Base-by-base conservation (phyloP, 1,140 invertebrate species). In the Fopius arisanus region DNA sequence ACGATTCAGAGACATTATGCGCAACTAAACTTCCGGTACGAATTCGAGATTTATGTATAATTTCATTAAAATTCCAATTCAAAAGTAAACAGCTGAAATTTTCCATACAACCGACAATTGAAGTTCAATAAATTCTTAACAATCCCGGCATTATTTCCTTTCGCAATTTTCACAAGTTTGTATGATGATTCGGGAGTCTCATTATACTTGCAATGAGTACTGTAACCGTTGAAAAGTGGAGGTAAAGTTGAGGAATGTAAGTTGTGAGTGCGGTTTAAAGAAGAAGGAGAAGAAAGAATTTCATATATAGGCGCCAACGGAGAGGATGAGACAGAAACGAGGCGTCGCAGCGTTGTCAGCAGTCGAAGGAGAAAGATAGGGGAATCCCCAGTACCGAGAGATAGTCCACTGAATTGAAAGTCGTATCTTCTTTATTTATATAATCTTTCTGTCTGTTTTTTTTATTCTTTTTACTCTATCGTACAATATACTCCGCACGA, bases 391-490 rank as follows among this genome's bases (percentile, higher is more conserved):
- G 37, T 51, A 70, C 54, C 28, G 72, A 72, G 69, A 54, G 26
- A 40, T 19, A 73, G 75, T 43, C 66, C 67, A 70, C 63, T 63
- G 62, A 78, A 78, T 78, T 75, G 65, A 78, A 78, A 72, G 72
- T 28, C 31, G 59, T 67, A 37, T 28, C 40, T 67, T 21, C 37
- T 48, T 37, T 63, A n/a, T 70, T 26, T 70, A 70, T 70, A 33
- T 3, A 59, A 59, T 59, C 23, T 59, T 28, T 28, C 54, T 19
- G 43, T 26, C 23, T 26, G 23, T 12, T 1, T 59, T 59, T 59
- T 59, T 6, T 48, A 6, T 48, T 28, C 54, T 6, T 19, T 43
- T 43, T 16, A 1, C n/a, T 16, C 19, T 21, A 4, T 0, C 14
- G 21, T 59, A 28, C 54, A 28, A 6, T 51, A 5, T 19, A 21